These are phyloP conservation scores for Aplysia californica DNA, from an alignment of 1,140 invertebrate genomes.

Conservation along the genomic window DNA sequence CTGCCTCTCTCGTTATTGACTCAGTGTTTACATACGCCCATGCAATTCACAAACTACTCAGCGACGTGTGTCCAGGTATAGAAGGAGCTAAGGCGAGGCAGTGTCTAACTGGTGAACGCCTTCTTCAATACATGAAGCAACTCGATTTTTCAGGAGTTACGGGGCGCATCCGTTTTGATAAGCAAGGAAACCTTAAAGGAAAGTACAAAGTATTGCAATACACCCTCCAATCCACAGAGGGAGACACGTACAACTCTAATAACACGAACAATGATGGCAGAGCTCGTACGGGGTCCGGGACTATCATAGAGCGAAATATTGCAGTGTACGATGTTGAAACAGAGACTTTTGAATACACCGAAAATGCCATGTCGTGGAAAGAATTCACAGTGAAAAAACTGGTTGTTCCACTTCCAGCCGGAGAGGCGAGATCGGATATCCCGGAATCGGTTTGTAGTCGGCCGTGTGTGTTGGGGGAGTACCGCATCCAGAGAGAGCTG, in stretches of 20 bases:
- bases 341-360: too few species aligned
- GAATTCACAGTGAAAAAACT: too few species aligned
- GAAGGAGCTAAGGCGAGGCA: neutral
- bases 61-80: neutral
- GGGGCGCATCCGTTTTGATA: constrained; percentile 1
- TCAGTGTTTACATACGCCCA: constrained; percentile 11
- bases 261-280: too few species aligned
- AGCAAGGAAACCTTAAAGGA: neutral
- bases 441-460: constrained; percentile 46
- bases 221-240: too few species aligned
- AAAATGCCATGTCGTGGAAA: too few species aligned
- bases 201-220: neutral
- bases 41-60: neutral
- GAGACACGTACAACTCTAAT: too few species aligned
- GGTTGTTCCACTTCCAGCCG: too few species aligned
- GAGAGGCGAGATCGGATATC: too few species aligned
- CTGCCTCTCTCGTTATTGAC: neutral
- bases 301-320: too few species aligned
- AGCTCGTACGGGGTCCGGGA: too few species aligned
- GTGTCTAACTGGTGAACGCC: neutral
- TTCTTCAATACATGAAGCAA: constrained; percentile 4
- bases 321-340: too few species aligned
- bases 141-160: neutral
- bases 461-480: constrained; percentile 33
- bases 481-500: constrained; percentile 28